Evolutionary conservation across 2,888 invertebrate species (phyloP), one percentile per base, ranked within the genome.

Genomic region (Melanostoma mellinum): DNA sequence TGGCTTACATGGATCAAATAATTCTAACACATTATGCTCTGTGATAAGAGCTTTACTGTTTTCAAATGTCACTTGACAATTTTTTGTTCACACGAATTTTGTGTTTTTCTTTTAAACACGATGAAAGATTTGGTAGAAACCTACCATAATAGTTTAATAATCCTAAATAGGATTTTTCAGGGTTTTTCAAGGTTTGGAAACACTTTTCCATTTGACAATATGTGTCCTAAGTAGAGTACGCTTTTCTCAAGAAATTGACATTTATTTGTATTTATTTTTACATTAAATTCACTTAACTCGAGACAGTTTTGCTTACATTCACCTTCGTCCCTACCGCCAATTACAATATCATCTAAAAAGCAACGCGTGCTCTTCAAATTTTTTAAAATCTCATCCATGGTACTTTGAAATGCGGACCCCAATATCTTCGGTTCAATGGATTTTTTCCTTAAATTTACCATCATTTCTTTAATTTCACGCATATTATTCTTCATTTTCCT

Each of bases 241-340:
- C 44, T 44, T 60, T 35, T 46, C 2, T 48, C 33, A 61, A 32
- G 60, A 33, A 60, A 33, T 35, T 35, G 35, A 38, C 33, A 61
- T 8, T 36, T 61, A 4, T 38, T 50, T 40, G 38, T n/a, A 20
- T 20, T 20, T 33, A 61, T 61, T 63, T 50, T 63, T 8, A 50
- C 38, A 36, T 63, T 50, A 9, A 48, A 48, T 30, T 63, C 38
- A 63, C 48, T 50, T 10, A 63, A n/a, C 36, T 46, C 42, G 6
- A 58, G 40, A 44, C 60, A 60, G 33, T 60, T 60, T 32, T 60
- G 42, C 32, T 58, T 60, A 6, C 50, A 63, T 40, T 63, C 48
- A 5, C 10, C 2, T 36, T 63, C 50, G 40, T 63, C 38, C n/a
- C 10, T 40, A 63, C 63, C 63, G 2, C 63, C 38, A 36, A 50